A percentile compares a stretch with the other conserved stretches of the same genome.
These are phyloP conservation scores for Diplodus puntazzo DNA, from an alignment of 2,797 vertebrate genomes.

Conservation along the genomic window DNA sequence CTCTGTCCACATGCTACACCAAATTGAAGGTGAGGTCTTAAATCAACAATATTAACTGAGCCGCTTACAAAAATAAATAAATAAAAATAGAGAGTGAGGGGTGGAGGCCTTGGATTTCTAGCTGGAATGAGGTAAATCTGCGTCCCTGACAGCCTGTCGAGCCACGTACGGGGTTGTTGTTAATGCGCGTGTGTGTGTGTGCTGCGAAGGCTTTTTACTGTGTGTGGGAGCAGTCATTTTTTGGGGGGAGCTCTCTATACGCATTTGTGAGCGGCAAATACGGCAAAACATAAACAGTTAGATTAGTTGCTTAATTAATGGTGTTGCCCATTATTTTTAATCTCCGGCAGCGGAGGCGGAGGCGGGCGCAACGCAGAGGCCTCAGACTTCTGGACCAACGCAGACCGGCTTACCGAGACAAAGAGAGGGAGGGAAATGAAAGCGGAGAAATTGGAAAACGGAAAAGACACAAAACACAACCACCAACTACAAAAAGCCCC, in stretches of 20 bases:
- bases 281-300: constrained; percentile 74
- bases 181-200: constrained; percentile 6
- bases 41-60: constrained; percentile 85
- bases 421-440: constrained; percentile 69
- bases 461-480: constrained; percentile 67
- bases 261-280: constrained; percentile 76
- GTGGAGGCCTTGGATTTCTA: constrained; percentile 8
- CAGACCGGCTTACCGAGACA: constrained; percentile 73
- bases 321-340: constrained; percentile 82
- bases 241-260: constrained; percentile 36
- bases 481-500: constrained; percentile 75
- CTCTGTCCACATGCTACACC: constrained; percentile 73
- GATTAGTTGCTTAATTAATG: constrained; percentile 85
- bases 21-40: constrained; percentile 85
- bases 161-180: constrained; percentile 17
- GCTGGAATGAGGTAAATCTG: constrained; percentile 37
- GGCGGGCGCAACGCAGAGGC: constrained; percentile 73
- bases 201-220: constrained; percentile 27
- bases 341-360: constrained; percentile 69
- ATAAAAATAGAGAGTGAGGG: constrained; percentile 31
- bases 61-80: constrained; percentile 70
- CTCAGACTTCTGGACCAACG: constrained; percentile 68
- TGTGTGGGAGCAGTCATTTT: constrained; percentile 36
- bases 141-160: constrained; percentile 36
- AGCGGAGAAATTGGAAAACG: constrained; percentile 73